phyloP scores from a whole-genome alignment of 2,888 invertebrate species.

The Alentia gelatinosa region DNA sequence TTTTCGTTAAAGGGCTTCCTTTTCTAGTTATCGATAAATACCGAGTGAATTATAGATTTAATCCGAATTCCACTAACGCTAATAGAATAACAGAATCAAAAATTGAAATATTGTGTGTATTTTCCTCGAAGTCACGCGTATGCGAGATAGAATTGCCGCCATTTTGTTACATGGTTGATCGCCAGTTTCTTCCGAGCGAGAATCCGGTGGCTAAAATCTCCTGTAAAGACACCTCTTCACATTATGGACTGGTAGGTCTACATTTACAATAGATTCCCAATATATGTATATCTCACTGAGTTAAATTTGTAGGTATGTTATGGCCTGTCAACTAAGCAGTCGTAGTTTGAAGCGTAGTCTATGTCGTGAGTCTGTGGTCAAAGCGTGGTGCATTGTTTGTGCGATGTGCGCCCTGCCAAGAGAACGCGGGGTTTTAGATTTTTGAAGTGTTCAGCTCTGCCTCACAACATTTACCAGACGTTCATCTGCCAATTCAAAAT shows the following conservation, averaged over 20 bases:
- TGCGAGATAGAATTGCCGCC: conserved; percentile 31
- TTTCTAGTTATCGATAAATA: too few relatives aligned
- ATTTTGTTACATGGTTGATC: conserved; percentile 38
- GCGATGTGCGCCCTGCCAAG: neutral
- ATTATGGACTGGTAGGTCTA: conserved; percentile 46
- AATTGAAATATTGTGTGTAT: neutral
- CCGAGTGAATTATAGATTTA: neutral
- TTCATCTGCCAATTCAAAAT: too few relatives aligned
- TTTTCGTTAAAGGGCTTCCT: neutral
- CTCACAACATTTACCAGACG: too few relatives aligned
- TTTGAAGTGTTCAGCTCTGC: too few relatives aligned
- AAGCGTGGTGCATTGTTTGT: conserved; percentile 52
- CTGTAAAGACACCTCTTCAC: conserved; percentile 42
- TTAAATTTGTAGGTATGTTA: neutral
- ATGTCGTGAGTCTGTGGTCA: neutral
- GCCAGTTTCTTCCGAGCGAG: neutral
- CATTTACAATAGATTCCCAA: neutral
- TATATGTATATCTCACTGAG: neutral
- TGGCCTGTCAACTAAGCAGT: neutral
- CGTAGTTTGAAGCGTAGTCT: neutral
- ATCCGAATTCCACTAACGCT: neutral
- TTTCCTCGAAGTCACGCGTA: neutral
- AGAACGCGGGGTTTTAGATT: conserved; percentile 22
- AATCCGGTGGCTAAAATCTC: conserved; percentile 6
- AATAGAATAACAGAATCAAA: neutral